Conservation (phyloP, 2,113 vertebrate species). For the Melanocharis versteri region DNA sequence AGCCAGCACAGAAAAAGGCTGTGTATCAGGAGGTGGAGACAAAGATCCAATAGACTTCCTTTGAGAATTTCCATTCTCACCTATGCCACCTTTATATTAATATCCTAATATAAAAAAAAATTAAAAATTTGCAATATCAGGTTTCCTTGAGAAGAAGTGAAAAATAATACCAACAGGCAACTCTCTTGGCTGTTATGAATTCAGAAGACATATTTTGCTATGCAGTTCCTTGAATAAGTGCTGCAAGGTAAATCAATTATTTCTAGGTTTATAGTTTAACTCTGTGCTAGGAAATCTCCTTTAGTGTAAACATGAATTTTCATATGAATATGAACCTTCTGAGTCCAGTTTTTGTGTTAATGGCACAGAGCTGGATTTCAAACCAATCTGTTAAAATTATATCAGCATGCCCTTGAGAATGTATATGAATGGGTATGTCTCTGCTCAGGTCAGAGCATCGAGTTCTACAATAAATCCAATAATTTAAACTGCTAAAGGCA, state of each 20-base stretch:
- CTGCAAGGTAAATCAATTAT: background rate
- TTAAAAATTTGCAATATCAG: background rate
- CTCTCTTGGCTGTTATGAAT: background rate
- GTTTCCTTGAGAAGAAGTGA: background rate
- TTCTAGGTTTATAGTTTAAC: background rate
- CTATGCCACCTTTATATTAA: background rate
- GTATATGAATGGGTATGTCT: background rate
- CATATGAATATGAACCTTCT: background rate
- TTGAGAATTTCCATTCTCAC: background rate
- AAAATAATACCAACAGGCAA: background rate
- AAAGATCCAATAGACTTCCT: background rate
- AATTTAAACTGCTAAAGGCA: background rate
- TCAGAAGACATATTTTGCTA: background rate
- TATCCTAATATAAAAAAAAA: background rate
- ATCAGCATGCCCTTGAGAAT: background rate
- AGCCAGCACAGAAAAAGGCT: background rate
- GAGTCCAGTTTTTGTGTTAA: background rate
- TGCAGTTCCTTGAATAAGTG: background rate
- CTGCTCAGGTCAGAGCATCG: background rate
- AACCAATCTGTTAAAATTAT: background rate
- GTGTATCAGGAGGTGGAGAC: background rate
- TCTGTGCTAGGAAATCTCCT: background rate
- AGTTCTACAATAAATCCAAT: background rate
- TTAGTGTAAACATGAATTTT: background rate
- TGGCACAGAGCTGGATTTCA: background rate